A percentile compares a stretch with the other conserved stretches of the same genome.
Conservation (phyloP, 2,888 invertebrate species). For the Tetheella fluctuosa region DNA sequence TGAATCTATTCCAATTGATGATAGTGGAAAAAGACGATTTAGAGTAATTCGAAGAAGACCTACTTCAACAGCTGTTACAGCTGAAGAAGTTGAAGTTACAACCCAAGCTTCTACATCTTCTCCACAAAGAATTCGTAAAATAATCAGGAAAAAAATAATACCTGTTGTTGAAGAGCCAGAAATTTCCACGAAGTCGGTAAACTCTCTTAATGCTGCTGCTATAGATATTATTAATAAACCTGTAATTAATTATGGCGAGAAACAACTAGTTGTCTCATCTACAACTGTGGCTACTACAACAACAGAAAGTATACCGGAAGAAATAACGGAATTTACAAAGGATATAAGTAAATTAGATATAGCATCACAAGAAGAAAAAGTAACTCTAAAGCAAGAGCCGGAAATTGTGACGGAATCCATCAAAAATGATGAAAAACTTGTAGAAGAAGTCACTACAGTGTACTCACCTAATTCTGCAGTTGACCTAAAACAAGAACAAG, state of each 20-base stretch:
- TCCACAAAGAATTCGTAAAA: slow-evolving; percentile 62
- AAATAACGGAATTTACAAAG: slow-evolving; percentile 40
- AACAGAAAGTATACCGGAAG: slow-evolving; percentile 40
- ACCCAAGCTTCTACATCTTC: slow-evolving; percentile 32
- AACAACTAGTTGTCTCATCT: slow-evolving; percentile 43
- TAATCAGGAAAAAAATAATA: slow-evolving; percentile 70
- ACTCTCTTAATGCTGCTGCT: slow-evolving; percentile 47
- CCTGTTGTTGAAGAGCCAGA: slow-evolving; percentile 55
- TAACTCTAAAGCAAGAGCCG: not conserved
- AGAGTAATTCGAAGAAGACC: slow-evolving; percentile 70
- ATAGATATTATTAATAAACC: slow-evolving; percentile 49
- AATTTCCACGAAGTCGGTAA: slow-evolving; percentile 54
- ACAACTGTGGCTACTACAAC: slow-evolving; percentile 33
- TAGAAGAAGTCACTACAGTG: slow-evolving; percentile 17
- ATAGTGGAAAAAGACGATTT: slow-evolving; percentile 65
- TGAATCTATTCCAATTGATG: slow-evolving; percentile 58
- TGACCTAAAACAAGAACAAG: slow-evolving; percentile 18
- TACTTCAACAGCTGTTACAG: slow-evolving; percentile 47
- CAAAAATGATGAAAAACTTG: slow-evolving; percentile 15
- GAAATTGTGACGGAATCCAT: not conserved
- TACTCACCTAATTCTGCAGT: not conserved
- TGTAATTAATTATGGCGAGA: slow-evolving; percentile 72
- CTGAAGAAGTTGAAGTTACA: slow-evolving; percentile 41
- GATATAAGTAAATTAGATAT: slow-evolving; percentile 25
- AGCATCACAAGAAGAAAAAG: not conserved